phyloP scores from a whole-genome alignment of 2,113 vertebrate species.

The Gavialis gangeticus region DNA sequence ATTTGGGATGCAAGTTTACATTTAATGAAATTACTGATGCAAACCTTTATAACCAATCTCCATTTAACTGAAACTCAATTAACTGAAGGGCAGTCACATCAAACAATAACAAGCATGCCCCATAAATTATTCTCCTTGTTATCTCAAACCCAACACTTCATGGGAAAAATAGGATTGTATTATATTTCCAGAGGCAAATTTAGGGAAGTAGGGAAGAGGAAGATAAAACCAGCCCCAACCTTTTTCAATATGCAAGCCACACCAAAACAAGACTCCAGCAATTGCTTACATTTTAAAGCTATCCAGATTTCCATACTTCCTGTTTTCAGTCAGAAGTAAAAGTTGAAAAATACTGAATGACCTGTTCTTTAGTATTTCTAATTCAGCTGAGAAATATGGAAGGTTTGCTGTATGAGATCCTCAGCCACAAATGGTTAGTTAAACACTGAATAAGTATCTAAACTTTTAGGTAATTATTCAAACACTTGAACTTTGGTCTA shows the following conservation, averaged over 20 bases:
- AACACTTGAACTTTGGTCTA: accelerated
- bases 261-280: not conserved
- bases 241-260: not conserved
- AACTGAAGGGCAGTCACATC: not conserved
- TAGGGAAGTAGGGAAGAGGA: too few relatives aligned
- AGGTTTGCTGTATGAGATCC: not conserved
- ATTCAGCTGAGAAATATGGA: not conserved
- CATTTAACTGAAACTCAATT: not conserved
- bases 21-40: not conserved
- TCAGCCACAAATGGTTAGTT: not conserved
- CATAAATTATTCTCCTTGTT: not conserved
- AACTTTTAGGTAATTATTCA: not conserved
- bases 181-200: not conserved
- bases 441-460: not conserved
- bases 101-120: not conserved
- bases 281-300: not conserved
- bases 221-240: not conserved
- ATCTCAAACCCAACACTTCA: not conserved
- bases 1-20: not conserved
- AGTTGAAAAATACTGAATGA: not conserved
- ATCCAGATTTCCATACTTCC: not conserved
- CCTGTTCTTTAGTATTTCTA: too few relatives aligned
- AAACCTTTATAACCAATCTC: not conserved
- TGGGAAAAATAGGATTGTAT: accelerated
- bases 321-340: not conserved